Conservation (phyloP, 2,797 vertebrate species). For the Falco naumanni region DNA sequence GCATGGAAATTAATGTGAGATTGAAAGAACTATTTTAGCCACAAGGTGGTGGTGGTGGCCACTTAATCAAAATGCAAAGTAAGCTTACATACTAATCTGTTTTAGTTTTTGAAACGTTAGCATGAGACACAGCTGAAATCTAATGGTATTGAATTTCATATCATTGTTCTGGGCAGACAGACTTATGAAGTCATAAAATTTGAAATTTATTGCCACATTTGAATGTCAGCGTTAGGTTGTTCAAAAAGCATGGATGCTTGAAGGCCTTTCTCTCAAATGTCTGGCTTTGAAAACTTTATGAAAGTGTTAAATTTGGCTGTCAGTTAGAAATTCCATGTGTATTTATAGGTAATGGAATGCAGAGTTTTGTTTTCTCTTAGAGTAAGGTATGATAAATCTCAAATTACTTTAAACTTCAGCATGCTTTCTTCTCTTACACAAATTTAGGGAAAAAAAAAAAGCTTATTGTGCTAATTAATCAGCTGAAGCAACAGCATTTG, state of each 20-base stretch:
- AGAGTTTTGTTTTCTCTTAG: neutral
- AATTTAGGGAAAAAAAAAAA: neutral
- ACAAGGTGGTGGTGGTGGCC: conserved; percentile 49
- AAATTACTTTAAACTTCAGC: neutral
- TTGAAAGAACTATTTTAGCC: conserved; percentile 49
- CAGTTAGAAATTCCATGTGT: neutral
- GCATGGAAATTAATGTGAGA: neutral
- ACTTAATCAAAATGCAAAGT: conserved; percentile 3
- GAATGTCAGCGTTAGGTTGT: neutral
- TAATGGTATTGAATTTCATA: neutral
- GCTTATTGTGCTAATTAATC: neutral
- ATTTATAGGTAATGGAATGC: neutral
- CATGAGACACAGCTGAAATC: neutral
- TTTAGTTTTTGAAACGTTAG: neutral
- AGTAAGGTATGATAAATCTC: neutral
- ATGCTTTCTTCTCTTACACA: neutral
- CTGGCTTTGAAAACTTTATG: neutral
- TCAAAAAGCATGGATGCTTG: neutral
- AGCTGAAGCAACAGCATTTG: neutral
- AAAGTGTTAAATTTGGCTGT: neutral
- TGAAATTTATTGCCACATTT: neutral
- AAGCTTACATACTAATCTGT: neutral
- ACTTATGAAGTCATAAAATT: neutral
- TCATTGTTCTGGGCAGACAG: neutral
- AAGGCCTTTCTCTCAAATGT: neutral